Base-by-base conservation (phyloP, 2,888 invertebrate genomes). In the Hoplodrina ambigua region DNA sequence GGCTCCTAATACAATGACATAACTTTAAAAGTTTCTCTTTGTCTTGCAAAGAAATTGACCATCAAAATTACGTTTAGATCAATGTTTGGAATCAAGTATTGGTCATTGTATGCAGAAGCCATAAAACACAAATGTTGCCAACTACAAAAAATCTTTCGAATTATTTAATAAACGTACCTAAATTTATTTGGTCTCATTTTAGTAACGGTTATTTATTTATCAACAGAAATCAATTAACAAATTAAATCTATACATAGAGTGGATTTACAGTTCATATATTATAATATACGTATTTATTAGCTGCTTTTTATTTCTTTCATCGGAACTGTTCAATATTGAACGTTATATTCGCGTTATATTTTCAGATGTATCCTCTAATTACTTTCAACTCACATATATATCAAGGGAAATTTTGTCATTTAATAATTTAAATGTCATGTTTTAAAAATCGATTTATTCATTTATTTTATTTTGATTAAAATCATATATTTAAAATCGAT, bases 111-210 rank as follows among this genome's bases (percentile, higher is more conserved):
- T 58, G 68, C 6, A 61, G 63, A 52, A 75, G 19, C 60, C 61
- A 57, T 67, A 62, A 92, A 93, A 92, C 90, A 88, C 86, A 92
- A 81, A 86, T 88, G 88, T 91, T 88, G 89, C 89, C 89, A 90
- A 90, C 91, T 92, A 92, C 87, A 85, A 90, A 88, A 89, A 87
- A 86, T 88, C 84, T 69, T 76, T 69, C 70, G 78, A 85, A 81
- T 80, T 86, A 85, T 77, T 84, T 82, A 86, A 87, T 85, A 92
- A 94, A 92, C 90, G 87, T 93, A 94, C 92, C 94, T 95, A 95
- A 92, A 90, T 93, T 94, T 96, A 96, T 96, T 96, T 95, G 95
- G 95, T 95, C 95, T 95, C 94, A 90, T 94, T 94, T 93, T 95
- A 95, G 93, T 94, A 95, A 94, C 92, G 93, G 93, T 92, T 91